Evolutionary conservation across 2,797 vertebrate species (phyloP).

Genomic region (Diplodus sargus): DNA sequence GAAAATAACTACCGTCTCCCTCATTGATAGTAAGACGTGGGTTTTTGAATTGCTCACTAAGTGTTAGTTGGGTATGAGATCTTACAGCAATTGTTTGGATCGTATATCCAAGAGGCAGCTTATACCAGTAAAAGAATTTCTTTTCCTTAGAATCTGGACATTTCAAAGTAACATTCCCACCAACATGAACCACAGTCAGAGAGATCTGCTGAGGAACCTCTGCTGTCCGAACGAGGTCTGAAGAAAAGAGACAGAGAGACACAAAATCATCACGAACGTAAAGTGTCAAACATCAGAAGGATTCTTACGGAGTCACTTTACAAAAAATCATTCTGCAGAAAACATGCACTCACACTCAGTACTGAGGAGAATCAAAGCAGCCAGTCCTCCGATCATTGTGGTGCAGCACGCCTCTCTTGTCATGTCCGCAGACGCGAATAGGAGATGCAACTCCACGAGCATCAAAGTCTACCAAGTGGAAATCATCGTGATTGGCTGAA

Average conservation of each 20-base stretch:
- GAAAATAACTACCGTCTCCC: rapidly evolving
- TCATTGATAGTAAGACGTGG: not conserved
- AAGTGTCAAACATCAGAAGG: not conserved
- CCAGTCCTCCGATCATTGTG: conserved; percentile 23
- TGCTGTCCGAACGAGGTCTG: conserved; percentile 1
- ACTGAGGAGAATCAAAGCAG: conserved; percentile 24
- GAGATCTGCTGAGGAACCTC: not conserved
- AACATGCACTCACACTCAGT: conserved; percentile 22
- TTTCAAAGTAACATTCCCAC: conserved; percentile 9
- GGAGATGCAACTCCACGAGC: not conserved
- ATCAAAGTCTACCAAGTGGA: not conserved
- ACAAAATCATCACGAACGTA: not conserved
- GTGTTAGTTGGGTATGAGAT: rapidly evolving
- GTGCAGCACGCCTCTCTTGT: not conserved
- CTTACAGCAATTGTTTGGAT: not conserved
- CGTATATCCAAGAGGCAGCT: conserved; percentile 22
- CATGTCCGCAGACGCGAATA: not conserved
- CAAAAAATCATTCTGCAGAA: not conserved
- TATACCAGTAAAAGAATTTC: conserved; percentile 4
- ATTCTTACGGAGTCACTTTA: not conserved
- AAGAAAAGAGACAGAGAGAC: not conserved
- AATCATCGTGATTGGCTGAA: conserved; percentile 31
- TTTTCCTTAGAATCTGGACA: rapidly evolving
- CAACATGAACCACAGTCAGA: not conserved
- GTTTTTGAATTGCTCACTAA: not conserved